Evolutionary conservation across 2,888 invertebrate species (phyloP).

Genomic region (Omphaloscelis lunosa): DNA sequence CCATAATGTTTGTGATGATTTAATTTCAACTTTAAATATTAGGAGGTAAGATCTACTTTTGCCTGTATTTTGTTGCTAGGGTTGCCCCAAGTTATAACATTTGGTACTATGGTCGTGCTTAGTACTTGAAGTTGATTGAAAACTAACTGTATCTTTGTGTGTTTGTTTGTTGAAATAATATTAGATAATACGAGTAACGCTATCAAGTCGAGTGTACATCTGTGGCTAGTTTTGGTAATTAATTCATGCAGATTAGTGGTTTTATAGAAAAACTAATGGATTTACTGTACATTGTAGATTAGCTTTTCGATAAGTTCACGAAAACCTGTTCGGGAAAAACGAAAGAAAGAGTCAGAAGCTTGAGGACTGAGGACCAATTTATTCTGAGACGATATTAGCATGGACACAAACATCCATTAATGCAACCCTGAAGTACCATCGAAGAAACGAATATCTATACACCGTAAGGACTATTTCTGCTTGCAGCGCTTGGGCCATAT

Average conservation of each 20-base stretch:
- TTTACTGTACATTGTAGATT: not conserved
- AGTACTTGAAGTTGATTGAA: conserved; percentile 87
- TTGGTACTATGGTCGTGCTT: conserved; percentile 75
- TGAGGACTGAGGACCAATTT: not conserved
- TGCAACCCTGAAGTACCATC: not conserved
- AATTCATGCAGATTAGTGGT: conserved; percentile 36
- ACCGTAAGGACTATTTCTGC: no score
- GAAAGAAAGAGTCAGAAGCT: no score
- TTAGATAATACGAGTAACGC: conserved; percentile 79
- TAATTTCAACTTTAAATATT: conserved; percentile 44
- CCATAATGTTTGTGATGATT: not conserved
- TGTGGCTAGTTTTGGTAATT: conserved; percentile 70
- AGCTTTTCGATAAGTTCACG: not conserved
- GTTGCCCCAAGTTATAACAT: conserved; percentile 76
- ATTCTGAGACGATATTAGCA: not conserved
- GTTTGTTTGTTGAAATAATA: conserved; percentile 86
- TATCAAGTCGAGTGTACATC: conserved; percentile 83
- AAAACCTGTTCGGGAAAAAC: not conserved
- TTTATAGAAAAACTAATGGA: not conserved
- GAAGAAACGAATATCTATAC: no score
- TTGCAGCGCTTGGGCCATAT: no score
- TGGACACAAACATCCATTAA: not conserved
- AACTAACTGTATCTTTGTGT: conserved; percentile 85
- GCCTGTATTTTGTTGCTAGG: conserved; percentile 49
- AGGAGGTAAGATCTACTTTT: not conserved